Evolutionary conservation across 2,888 invertebrate species (phyloP).

Genomic region (Celastrina argiolus): DNA sequence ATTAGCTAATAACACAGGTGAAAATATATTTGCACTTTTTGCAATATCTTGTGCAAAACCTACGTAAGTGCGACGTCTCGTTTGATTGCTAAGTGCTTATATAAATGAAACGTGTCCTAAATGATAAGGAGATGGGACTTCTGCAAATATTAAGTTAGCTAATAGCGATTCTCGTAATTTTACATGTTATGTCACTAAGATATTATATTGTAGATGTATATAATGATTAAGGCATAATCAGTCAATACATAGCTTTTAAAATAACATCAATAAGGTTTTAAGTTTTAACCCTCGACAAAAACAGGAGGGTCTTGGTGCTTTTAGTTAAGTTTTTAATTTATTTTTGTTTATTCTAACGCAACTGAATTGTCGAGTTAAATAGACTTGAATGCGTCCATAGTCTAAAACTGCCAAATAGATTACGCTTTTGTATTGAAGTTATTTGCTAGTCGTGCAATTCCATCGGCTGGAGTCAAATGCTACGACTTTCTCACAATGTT

Average conservation of each 20-base stretch:
- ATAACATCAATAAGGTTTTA: no score
- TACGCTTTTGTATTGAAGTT: background rate
- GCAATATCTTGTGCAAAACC: background rate
- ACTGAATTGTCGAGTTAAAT: no score
- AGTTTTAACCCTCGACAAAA: no score
- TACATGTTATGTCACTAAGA: background rate
- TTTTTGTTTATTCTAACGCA: background rate
- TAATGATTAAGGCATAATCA: background rate
- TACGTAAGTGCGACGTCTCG: slow-evolving; percentile 12
- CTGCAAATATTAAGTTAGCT: slow-evolving; percentile 11
- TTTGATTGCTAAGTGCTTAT: slow-evolving; percentile 24
- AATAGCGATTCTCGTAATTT: background rate
- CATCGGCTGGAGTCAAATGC: background rate
- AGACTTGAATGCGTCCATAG: background rate
- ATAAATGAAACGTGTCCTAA: slow-evolving; percentile 21
- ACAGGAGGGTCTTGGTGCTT: no score
- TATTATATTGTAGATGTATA: background rate
- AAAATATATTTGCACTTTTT: slow-evolving; percentile 5
- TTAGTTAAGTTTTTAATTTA: no score
- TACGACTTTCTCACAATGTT: slow-evolving; percentile 3
- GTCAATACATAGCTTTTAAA: no score
- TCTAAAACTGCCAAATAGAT: background rate
- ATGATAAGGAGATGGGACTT: slow-evolving; percentile 1
- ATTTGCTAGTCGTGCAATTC: background rate
- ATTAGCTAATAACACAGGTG: background rate